A percentile compares a stretch with the other conserved stretches of the same genome.
Conservation (phyloP, 2,797 vertebrate species). For the Hybognathus amarus region DNA sequence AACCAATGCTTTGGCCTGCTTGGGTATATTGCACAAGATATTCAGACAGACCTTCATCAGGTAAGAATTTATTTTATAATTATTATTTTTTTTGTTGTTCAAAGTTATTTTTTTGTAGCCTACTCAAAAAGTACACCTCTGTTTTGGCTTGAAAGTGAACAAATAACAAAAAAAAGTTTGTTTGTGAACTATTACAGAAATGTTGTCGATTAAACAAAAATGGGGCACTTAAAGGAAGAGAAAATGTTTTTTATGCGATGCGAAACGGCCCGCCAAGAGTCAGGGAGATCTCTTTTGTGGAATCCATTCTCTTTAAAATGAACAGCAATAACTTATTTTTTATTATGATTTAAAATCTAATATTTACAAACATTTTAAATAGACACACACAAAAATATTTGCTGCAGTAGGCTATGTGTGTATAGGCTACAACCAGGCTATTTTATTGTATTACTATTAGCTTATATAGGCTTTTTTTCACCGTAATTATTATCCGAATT, state of each 20-base stretch:
- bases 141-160: not conserved
- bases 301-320: not conserved
- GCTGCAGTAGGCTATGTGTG: not conserved
- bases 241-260: slow-evolving; percentile 31
- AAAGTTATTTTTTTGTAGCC: not conserved
- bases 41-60: slow-evolving; percentile 95
- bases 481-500: not conserved
- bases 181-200: not conserved
- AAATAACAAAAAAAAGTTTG: not conserved
- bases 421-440: too few species aligned
- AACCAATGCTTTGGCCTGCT: slow-evolving; percentile 93
- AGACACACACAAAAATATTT: not conserved
- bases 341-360: slow-evolving; percentile 29
- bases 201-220: not conserved
- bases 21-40: slow-evolving; percentile 98
- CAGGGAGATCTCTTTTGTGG: slow-evolving; percentile 23
- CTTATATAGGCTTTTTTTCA: not conserved
- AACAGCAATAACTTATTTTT: not conserved
- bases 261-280: slow-evolving; percentile 48
- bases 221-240: not conserved
- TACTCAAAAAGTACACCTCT: not conserved
- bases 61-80: slow-evolving; percentile 72
- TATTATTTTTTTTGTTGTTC: not conserved
- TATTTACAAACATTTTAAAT: slow-evolving; percentile 20
- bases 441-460: not conserved